phyloP scores from a whole-genome alignment of 1,140 invertebrate genomes.

The Xylocopa sonorina region DNA sequence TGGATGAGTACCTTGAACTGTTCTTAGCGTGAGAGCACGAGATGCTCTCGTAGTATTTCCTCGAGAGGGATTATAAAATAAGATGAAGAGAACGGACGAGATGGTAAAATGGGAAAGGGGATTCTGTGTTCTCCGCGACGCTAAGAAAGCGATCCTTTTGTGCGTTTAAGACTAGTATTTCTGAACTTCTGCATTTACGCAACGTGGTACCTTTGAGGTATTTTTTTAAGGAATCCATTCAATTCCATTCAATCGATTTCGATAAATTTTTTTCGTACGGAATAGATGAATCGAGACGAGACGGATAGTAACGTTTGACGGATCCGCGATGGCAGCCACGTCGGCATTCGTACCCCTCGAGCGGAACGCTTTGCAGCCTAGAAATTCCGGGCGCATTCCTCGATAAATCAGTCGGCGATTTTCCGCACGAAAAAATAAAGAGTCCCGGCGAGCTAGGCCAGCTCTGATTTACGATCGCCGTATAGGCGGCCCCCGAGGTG shows the following conservation, averaged over 20 bases:
- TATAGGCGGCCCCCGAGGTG: conserved; percentile 47
- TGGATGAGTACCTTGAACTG: not conserved
- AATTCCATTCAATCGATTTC: not conserved
- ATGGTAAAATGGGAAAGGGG: no score
- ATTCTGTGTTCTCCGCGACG: no score
- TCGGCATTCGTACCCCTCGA: not conserved
- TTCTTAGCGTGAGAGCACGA: not conserved
- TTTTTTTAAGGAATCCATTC: no score
- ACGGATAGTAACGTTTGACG: not conserved
- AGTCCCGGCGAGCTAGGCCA: conserved; percentile 21
- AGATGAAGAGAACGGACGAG: not conserved
- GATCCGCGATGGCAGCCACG: not conserved
- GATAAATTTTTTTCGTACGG: not conserved
- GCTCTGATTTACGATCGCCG: conserved; percentile 54
- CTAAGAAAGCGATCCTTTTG: not conserved
- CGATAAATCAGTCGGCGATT: conserved; percentile 56
- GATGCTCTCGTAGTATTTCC: not conserved
- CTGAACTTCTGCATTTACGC: no score
- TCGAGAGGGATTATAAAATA: not conserved
- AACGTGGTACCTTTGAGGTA: no score
- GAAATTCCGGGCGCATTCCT: conserved; percentile 12
- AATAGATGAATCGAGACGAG: not conserved
- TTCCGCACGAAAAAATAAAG: conserved; percentile 39
- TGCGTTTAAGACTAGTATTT: no score
- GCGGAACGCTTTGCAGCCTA: not conserved